A percentile compares a stretch with the other conserved stretches of the same genome.
These are phyloP conservation scores for Mycalesis mineus DNA, from an alignment of 2,888 invertebrate genomes.

Conservation along the genomic window DNA sequence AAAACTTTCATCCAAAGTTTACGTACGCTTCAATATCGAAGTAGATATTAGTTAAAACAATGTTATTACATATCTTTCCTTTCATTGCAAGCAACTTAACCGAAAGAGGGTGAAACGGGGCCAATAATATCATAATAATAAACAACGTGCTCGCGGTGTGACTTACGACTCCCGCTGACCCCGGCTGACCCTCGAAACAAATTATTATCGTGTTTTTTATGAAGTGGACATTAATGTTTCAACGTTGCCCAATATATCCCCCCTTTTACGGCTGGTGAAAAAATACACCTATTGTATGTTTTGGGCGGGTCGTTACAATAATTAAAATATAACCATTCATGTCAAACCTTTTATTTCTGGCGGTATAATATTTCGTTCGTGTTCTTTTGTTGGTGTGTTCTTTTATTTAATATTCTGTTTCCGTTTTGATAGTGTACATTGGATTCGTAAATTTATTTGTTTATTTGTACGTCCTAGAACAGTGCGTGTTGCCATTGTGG, in stretches of 20 bases:
- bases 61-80: not conserved
- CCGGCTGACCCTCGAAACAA: constrained; percentile 29
- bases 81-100: constrained; percentile 3
- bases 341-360: not conserved
- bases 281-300: constrained; percentile 11
- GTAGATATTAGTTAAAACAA: not conserved
- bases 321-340: not conserved
- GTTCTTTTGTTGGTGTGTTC: not conserved
- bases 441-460: too few species aligned
- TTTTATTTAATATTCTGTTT: not conserved
- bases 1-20: not conserved
- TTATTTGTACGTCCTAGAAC: too few species aligned
- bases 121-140: constrained; percentile 44
- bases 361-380: not conserved
- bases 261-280: constrained; percentile 9
- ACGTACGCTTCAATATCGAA: not conserved
- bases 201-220: constrained; percentile 40
- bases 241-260: constrained; percentile 14
- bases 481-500: too few species aligned
- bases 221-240: constrained; percentile 26
- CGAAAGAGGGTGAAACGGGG: constrained; percentile 18
- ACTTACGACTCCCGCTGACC: constrained; percentile 29
- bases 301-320: not conserved
- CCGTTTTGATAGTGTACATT: too few species aligned
- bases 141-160: constrained; percentile 37